Conservation (phyloP, 2,113 vertebrate genomes). For the Tachysurus fulvidraco region DNA sequence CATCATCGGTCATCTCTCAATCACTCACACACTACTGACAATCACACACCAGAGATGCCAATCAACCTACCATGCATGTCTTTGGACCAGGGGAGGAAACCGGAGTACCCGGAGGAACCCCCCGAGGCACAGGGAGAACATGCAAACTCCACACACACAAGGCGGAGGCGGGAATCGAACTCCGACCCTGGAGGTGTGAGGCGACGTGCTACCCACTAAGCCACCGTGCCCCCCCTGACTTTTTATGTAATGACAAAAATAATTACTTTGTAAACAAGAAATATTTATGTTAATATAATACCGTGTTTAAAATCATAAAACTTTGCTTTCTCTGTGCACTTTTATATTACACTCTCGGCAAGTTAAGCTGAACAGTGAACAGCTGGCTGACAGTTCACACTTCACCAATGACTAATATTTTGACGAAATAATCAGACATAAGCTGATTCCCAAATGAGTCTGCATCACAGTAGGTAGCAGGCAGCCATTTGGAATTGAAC, state of each 20-base stretch:
- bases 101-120: too few relatives aligned
- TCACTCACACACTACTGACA: too few relatives aligned
- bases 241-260: neutral
- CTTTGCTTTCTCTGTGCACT: neutral
- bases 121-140: too few relatives aligned
- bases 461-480: neutral
- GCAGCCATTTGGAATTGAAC: neutral
- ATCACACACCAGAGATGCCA: too few relatives aligned
- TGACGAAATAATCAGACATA: constrained; percentile 14
- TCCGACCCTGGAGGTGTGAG: too few relatives aligned
- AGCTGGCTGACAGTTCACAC: constrained; percentile 16
- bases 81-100: too few relatives aligned
- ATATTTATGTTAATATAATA: neutral
- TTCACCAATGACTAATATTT: constrained; percentile 20
- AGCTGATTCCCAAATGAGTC: constrained; percentile 2
- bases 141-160: too few relatives aligned
- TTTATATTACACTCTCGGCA: neutral
- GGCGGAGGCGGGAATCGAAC: too few relatives aligned
- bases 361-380: constrained; percentile 3
- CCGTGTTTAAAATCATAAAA: neutral
- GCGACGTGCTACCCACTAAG: too few relatives aligned
- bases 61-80: too few relatives aligned
- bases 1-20: too few relatives aligned
- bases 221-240: too few relatives aligned
- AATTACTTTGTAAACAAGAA: neutral